Conservation (phyloP, 2,888 invertebrate species). For the Dilophus febrilis region DNA sequence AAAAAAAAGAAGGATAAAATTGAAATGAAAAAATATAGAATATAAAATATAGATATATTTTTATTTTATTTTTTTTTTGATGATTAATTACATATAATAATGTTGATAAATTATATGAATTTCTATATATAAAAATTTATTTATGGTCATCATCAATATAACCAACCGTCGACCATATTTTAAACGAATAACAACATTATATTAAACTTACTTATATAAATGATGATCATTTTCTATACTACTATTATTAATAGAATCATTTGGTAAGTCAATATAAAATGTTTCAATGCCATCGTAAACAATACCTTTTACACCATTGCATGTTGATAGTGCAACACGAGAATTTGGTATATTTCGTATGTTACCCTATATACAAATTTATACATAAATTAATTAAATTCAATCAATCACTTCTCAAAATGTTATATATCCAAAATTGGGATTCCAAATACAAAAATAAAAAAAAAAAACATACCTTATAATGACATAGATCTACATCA, state of each 20-base stretch:
- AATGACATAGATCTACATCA: conserved; percentile 30
- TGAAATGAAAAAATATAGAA: background rate
- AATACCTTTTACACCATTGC: conserved; percentile 56
- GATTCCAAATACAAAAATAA: no score
- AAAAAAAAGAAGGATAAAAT: conserved; percentile 9
- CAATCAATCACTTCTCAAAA: background rate
- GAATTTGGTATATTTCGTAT: conserved; percentile 51
- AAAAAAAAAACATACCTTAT: conserved; percentile 24
- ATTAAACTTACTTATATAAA: conserved; percentile 27
- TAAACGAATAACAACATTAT: no score
- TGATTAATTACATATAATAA: no score
- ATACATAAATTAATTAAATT: background rate
- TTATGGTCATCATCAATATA: no score
- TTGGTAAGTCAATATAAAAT: conserved; percentile 43
- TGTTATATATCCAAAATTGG: background rate
- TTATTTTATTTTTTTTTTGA: no score
- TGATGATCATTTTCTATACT: conserved; percentile 27
- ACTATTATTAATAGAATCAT: conserved; percentile 18
- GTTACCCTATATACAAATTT: conserved; percentile 37
- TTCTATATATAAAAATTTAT: no score
- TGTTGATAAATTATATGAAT: no score
- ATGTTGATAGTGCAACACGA: conserved; percentile 74
- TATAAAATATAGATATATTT: no score
- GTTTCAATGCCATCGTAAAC: conserved; percentile 60
- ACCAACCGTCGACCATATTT: no score